phyloP scores from a whole-genome alignment of 2,113 vertebrate genomes.

The Sinocyclocheilus anshuiensis region DNA sequence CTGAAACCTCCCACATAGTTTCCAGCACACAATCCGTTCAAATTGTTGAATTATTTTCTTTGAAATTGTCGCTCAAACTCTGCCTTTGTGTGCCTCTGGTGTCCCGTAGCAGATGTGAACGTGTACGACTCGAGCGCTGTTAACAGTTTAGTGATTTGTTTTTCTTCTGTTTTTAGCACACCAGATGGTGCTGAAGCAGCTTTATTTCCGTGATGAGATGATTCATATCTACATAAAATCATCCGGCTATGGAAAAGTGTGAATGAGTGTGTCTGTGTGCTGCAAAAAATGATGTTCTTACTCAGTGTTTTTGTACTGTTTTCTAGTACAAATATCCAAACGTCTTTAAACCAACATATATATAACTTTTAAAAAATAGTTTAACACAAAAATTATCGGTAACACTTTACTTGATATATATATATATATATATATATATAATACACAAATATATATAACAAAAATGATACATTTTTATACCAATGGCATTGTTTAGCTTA shows the following conservation, averaged over 20 bases:
- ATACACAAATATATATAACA: too few relatives aligned
- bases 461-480: too few relatives aligned
- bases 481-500: too few relatives aligned
- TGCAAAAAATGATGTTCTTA: not conserved
- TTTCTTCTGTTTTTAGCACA: not conserved
- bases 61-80: not conserved
- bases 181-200: slow-evolving; percentile 26
- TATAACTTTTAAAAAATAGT: not conserved
- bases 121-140: slow-evolving; percentile 4
- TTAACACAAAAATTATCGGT: too few relatives aligned
- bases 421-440: too few relatives aligned
- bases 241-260: not conserved
- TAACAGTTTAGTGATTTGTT: slow-evolving; percentile 1
- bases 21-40: not conserved
- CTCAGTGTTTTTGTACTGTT: not conserved
- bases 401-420: too few relatives aligned
- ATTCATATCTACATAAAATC: not conserved
- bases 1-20: not conserved
- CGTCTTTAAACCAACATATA: not conserved
- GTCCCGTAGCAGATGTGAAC: slow-evolving; percentile 21
- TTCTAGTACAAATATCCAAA: not conserved
- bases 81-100: slow-evolving; percentile 9
- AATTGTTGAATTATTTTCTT: not conserved
- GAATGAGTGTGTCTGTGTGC: not conserved
- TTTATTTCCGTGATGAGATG: not conserved